phyloP scores from a whole-genome alignment of 2,113 vertebrate genomes.

The Crocuta crocuta region DNA sequence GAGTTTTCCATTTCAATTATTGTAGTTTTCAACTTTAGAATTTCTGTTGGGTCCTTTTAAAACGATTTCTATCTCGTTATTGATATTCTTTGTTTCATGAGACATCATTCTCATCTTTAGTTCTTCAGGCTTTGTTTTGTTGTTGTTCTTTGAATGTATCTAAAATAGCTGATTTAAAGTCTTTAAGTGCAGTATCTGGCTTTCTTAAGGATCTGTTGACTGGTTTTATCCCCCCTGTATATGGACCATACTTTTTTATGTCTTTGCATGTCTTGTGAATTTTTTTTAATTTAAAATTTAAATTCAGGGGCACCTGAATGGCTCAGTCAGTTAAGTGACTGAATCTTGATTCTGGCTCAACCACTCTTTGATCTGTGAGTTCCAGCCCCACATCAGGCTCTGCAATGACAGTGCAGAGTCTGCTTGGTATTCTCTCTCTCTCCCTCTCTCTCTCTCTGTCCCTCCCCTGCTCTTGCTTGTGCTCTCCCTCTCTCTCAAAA shows the following conservation, averaged over 20 bases:
- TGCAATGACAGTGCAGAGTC: no score
- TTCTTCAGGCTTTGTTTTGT: neutral
- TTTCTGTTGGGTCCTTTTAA: conserved; percentile 7
- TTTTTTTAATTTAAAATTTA: neutral
- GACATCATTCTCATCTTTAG: neutral
- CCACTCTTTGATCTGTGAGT: no score
- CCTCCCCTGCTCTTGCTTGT: no score
- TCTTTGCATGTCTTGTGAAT: neutral
- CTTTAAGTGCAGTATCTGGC: neutral
- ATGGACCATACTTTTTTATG: neutral
- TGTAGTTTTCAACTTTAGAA: neutral
- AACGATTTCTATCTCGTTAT: neutral
- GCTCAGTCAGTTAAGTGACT: no score
- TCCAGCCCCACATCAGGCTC: no score
- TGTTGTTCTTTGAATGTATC: neutral
- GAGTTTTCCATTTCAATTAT: neutral
- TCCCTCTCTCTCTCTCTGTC: no score
- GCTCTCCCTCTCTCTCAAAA: no score
- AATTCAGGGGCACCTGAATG: neutral
- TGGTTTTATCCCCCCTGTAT: neutral
- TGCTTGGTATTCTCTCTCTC: no score
- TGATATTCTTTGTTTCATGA: conserved; percentile 1
- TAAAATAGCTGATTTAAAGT: neutral
- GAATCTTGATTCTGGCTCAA: no score
- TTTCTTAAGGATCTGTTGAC: neutral